These are phyloP conservation scores for Chymomyza caudatula DNA, from an alignment of 2,888 invertebrate species.

Conservation along the genomic window DNA sequence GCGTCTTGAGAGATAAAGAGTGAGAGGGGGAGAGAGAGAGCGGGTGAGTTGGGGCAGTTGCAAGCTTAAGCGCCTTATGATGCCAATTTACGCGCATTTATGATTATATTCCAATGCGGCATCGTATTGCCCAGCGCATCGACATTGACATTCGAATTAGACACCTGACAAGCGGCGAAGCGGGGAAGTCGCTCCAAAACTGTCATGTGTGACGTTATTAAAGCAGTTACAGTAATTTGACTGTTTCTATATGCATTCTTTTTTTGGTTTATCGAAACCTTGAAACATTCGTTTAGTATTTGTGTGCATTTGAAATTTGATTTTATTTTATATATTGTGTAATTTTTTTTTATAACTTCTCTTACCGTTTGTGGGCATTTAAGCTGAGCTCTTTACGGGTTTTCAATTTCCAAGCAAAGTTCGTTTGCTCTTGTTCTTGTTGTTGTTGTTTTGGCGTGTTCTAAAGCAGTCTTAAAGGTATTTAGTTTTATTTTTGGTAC, in stretches of 20 bases:
- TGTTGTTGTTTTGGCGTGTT: constrained; percentile 12
- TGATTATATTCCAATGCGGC: constrained; percentile 32
- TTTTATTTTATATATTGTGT: constrained; percentile 34
- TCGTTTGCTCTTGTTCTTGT: neutral
- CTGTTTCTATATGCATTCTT: neutral
- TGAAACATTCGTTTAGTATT: constrained; percentile 6
- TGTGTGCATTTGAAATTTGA: constrained; percentile 58
- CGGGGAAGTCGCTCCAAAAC: constrained; percentile 9
- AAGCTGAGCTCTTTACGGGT: constrained; percentile 59
- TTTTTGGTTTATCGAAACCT: neutral
- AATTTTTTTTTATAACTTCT: constrained; percentile 18
- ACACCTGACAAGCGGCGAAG: constrained; percentile 59
- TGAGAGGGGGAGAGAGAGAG: too few species aligned
- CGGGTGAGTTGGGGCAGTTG: too few species aligned
- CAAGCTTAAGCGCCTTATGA: neutral
- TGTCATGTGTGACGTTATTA: constrained; percentile 40
- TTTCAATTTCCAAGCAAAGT: constrained; percentile 62
- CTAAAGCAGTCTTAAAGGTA: constrained; percentile 40
- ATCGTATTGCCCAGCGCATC: constrained; percentile 38
- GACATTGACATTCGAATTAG: constrained; percentile 71
- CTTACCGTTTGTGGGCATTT: constrained; percentile 51
- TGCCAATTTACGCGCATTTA: constrained; percentile 1
- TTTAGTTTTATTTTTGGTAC: constrained; percentile 53
- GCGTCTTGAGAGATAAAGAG: too few species aligned
- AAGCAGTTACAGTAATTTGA: constrained; percentile 27